Evolutionary conservation across 2,888 invertebrate species (phyloP), one percentile per base, ranked within the genome.

Genomic region (Phymatocera aterrima): DNA sequence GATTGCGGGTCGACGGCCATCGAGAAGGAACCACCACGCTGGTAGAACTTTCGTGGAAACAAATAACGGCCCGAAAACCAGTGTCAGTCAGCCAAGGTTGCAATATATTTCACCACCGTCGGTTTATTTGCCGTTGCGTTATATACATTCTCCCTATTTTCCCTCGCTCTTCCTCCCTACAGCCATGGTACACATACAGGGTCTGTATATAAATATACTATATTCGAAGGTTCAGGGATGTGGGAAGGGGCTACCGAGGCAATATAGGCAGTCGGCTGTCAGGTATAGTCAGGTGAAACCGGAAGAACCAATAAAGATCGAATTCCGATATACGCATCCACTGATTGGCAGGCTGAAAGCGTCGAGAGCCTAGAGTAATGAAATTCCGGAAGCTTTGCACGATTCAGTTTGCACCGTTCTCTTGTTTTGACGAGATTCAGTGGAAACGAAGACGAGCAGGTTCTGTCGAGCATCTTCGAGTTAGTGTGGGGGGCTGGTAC

Each of bases 321-420:
- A 87, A 87, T 87, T 87, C 84, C 86, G 83, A 87, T 86, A 86
- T 85, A 83, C 72, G 51, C 51, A 82, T 78, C 65, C 79, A 78
- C 82, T 83, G 83, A 86, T 86, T 83, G 84, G 83, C 82, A 83
- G 83, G 81, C 77, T 68, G 60, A 51, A 80, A 60, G 77, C 77
- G 78, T 77, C 79, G 77, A 68, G 78, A 65, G 57, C 68, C 80
- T 77, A 79, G 78, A 65, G 64, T 77, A 85, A 86, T 85, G 83
- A 87, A 87, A 88, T 86, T 86, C 83, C 84, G 79, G 72, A 51
- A 34, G 51, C 72, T 72, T 72, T 72, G 48, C 51, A 72, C 8
- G 51, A 72, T 34, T 72, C 72, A 31, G 48, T 72, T n/a, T 21
- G 48, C 34, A 4, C 34, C 37, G n/a, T n/a, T 21, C n/a, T n/a